Evolutionary conservation across 64 coral and sea anemone species (phyloP), one percentile per base, ranked within the genome.

Genomic region (Acropora yongei): DNA sequence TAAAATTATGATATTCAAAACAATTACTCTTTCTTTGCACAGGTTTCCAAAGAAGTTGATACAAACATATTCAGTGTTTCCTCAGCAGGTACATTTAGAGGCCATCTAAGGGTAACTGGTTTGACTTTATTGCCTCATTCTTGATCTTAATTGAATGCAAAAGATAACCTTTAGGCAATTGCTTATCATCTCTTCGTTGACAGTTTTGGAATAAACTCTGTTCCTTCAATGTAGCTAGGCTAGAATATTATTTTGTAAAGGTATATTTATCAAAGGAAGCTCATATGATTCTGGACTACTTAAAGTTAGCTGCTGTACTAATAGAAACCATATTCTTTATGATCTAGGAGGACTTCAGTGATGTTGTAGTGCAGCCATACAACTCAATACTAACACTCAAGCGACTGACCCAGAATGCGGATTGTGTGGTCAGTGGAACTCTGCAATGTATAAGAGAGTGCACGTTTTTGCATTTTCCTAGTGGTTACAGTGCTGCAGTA

Each of bases 21-120:
- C 51, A 55, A 9, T 41, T 55, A 57, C 49, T 43, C 13, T 41
- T 72, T 41, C 74, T 86, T 75, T 75, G 5, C 69, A 49, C 39
- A 98, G 96, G 80, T 98, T 93, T 73, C 96, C 96, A 78, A 98
- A 98, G 57, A 98, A 98, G 87, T 77, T 98, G 63, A 98, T 98
- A 45, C 93, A 98, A 75, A 98, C 96, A 60, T 98, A 95, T 50
- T 98, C 96, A 78, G 96, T 98, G 10, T 98, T 98, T 83, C 96
- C 96, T 73, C 96, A 98, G 67, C 96, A 98, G 88, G 96, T 98
- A 20, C 10, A 63, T 4, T 9, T 55, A 9, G 4, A 4, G 4
- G 51, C 9, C 9, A 55, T 55, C 51, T 9, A 55, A 55, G 51
- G 9, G 51, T 55, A 5, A 9, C 51, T 55, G 9, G 51, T 55